A percentile compares a stretch with the other conserved stretches of the same genome.
Conservation (phyloP, 2,888 invertebrate species). For the Chloroclystis v-ata region DNA sequence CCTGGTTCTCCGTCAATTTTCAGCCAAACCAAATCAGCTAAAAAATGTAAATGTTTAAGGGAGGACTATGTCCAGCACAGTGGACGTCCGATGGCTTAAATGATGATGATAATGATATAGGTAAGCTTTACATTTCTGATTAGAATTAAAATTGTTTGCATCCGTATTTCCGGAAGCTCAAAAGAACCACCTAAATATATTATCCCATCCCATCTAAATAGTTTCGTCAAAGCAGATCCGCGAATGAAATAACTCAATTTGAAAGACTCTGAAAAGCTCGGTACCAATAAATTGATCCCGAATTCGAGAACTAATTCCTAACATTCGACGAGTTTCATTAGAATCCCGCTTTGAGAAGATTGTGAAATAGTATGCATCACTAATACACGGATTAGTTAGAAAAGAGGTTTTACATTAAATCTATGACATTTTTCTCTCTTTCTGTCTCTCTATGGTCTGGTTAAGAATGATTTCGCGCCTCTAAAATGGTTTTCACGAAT, state of each 20-base stretch:
- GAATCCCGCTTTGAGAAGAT: conserved; percentile 11
- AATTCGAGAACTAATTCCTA: conserved; percentile 19
- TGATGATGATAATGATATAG: too few relatives aligned
- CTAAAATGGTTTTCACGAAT: too few relatives aligned
- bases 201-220: conserved; percentile 6
- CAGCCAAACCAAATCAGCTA: too few relatives aligned
- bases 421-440: too few relatives aligned
- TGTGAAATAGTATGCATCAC: background rate
- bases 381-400: background rate
- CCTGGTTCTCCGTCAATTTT: too few relatives aligned
- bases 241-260: conserved; percentile 16
- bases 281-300: conserved; percentile 18
- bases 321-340: conserved; percentile 30
- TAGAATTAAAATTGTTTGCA: background rate
- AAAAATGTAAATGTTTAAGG: too few relatives aligned
- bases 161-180: background rate
- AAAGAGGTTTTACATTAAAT: too few relatives aligned
- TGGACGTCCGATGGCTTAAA: too few relatives aligned
- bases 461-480: too few relatives aligned
- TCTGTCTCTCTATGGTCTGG: too few relatives aligned
- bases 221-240: conserved; percentile 8
- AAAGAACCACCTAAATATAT: background rate
- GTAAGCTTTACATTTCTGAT: too few relatives aligned
- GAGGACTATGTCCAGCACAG: too few relatives aligned
- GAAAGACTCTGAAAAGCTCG: conserved; percentile 18